Base-by-base conservation (phyloP, 1,140 invertebrate species). In the Asbolus verrucosus region DNA sequence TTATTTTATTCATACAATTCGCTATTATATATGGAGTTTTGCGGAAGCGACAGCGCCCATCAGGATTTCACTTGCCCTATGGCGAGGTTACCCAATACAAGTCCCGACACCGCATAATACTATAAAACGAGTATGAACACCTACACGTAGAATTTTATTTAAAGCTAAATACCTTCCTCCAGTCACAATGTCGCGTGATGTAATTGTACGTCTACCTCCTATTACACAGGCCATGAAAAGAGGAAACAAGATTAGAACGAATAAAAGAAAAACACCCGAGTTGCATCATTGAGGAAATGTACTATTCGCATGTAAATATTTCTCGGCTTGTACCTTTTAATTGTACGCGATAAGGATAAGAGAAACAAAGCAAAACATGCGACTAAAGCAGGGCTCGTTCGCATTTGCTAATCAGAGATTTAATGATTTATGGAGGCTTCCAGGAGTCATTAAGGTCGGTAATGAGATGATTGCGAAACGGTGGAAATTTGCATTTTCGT, bases 191-290 rank as follows among this genome's bases (percentile, higher is more conserved):
- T 54, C 46, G 46, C 46, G 46, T 54, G 46, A 54, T 54, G 46
- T 54, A 54, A 54, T 54, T 54, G 46, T 54, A 27, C 46, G 27
- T 54, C 46, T 27, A 11, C 46, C 46, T 54, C 41, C 24, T 27
- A 4, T 36, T 36, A 11, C 33, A 36, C 33, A 11, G 33, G 6
- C 33, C 33, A 8, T 36, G 33, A 11, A 54, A 21, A 54, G 46
- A 54, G 46, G 46, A 54, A 54, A 54, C 46, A 54, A 54, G 46
- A n/a, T n/a, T n/a, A n/a, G n/a, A n/a, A n/a, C n/a, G n/a, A n/a
- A 54, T 54, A 54, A 54, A 21, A 54, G 11, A 27, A n/a, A n/a
- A n/a, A n/a, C n/a, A n/a, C n/a, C n/a, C n/a, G n/a, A 13, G 46
- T 54, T 54, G 46, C 46, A 27, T 54, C 46, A 54, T 54, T 9